Conservation (phyloP, 2,888 invertebrate genomes). For the Andrena bucephala region DNA sequence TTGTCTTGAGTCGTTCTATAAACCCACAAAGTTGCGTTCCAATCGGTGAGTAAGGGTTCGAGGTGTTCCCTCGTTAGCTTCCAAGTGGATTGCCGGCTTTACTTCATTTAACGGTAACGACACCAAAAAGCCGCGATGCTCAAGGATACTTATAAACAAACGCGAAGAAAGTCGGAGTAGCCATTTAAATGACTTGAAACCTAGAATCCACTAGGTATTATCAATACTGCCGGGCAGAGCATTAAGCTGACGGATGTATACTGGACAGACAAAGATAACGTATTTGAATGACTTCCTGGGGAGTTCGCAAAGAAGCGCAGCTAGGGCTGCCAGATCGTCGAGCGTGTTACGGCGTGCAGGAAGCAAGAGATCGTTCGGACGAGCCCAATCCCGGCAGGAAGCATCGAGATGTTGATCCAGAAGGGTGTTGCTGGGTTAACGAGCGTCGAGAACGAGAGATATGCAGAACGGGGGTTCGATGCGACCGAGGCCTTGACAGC, state of each 20-base stretch:
- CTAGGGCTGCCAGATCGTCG: constrained; percentile 2
- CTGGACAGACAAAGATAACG: constrained; percentile 3
- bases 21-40: no score
- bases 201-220: not conserved
- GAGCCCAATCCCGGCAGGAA: constrained; percentile 40
- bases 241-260: constrained; percentile 12
- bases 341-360: constrained; percentile 19
- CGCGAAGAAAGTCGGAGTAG: not conserved
- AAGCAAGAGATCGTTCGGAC: constrained; percentile 37
- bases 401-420: constrained; percentile 46
- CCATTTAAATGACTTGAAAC: not conserved
- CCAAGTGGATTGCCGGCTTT: no score
- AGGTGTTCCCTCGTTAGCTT: no score
- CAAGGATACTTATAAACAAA: no score
- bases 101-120: no score
- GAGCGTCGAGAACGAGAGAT: constrained; percentile 35
- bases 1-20: no score
- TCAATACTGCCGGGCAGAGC: constrained; percentile 1
- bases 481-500: constrained; percentile 68
- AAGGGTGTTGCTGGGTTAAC: constrained; percentile 42
- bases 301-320: constrained; percentile 7
- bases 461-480: constrained; percentile 52
- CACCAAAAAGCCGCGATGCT: no score
- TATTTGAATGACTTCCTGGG: constrained; percentile 25
- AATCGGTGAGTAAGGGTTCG: no score